Base-by-base conservation (phyloP, 2,113 vertebrate species). In the Hipposideros armiger region DNA sequence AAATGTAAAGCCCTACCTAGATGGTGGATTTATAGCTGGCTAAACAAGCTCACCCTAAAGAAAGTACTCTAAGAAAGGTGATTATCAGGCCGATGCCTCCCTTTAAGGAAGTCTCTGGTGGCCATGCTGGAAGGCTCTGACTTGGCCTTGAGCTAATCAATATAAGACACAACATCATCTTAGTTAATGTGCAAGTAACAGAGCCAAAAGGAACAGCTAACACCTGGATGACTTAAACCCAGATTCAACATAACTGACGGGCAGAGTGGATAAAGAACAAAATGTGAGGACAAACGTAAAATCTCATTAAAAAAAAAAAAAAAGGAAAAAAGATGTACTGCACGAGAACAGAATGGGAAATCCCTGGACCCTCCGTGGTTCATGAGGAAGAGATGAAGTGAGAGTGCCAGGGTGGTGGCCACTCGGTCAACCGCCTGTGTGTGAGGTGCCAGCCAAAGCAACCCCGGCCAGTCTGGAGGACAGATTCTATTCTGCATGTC, bases 191-290 rank as follows among this genome's bases (percentile, higher is more conserved):
- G 74, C 4, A 24, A 54, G 40, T 16, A 47, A 54, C 42, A n/a
- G 58, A 87, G 47, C 47, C 47, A 1, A 28, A 24, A 30, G 50
- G 45, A 30, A 52, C 11, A 14, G 36, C 10, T 4, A 19, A 50
- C 6, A 5, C 30, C 9, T 20, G 36, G 56, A 20, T 30, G 30
- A 42, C 15, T 19, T 30, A 26, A 67, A 50, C 30, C 13, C 2
- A 74, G 66, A 56, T 19, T 11, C 24, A 11, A 11, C 1, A 0
- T 3, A 8, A 28, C 64, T 47, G 36, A 30, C 0, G 3, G 45
- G 72, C 58, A 11, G 56, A 56, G 28, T 2, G 36, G 58, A 28
- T 54, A 11, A n/a, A 94, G 15, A 42, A 30, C 78, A 36, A 16
- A 30, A n/a, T 0, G 15, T 3, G 54, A 70, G 17, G 47, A 15